Conservation (phyloP, 1,140 invertebrate genomes). For the Drosophila triauraria region DNA sequence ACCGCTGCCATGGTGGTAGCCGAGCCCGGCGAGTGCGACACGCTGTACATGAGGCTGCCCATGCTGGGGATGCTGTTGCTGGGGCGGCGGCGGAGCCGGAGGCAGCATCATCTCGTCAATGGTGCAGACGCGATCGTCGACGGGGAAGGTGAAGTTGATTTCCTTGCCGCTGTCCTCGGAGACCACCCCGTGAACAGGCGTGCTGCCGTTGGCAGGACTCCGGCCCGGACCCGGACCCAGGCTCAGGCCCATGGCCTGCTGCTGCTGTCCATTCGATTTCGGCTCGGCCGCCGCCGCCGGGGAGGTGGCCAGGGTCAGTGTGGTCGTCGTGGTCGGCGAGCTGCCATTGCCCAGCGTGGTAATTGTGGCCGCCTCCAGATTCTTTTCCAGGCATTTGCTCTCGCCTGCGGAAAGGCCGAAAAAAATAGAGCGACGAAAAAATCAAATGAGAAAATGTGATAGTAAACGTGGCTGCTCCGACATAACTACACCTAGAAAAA, state of each 20-base stretch:
- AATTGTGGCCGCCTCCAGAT: conserved; percentile 71
- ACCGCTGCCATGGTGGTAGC: conserved; percentile 73
- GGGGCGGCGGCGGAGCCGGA: conserved; percentile 68
- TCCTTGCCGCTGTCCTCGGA: conserved; percentile 69
- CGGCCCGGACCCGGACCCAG: conserved; percentile 8
- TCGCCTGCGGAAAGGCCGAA: conserved; percentile 57
- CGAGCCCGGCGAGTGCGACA: conserved; percentile 55
- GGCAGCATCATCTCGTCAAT: conserved; percentile 81
- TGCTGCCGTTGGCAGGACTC: conserved; percentile 57
- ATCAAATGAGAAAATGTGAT: conserved; percentile 26
- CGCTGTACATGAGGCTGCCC: conserved; percentile 73
- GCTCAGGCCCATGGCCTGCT: conserved; percentile 9
- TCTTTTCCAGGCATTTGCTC: conserved; percentile 83
- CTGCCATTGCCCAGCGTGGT: conserved; percentile 73
- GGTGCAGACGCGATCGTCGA: conserved; percentile 84
- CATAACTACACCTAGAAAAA: background rate
- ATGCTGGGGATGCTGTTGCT: conserved; percentile 60
- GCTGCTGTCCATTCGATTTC: conserved; percentile 41
- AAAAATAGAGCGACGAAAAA: background rate
- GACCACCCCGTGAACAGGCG: conserved; percentile 38
- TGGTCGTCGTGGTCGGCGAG: conserved; percentile 74
- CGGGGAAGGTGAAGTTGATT: conserved; percentile 84
- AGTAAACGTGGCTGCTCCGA: background rate
- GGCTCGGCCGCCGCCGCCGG: conserved; percentile 19
- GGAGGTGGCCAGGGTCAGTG: conserved; percentile 59